Evolutionary conservation across 2,888 invertebrate genomes (phyloP).

Genomic region (Apocheima hispidaria): DNA sequence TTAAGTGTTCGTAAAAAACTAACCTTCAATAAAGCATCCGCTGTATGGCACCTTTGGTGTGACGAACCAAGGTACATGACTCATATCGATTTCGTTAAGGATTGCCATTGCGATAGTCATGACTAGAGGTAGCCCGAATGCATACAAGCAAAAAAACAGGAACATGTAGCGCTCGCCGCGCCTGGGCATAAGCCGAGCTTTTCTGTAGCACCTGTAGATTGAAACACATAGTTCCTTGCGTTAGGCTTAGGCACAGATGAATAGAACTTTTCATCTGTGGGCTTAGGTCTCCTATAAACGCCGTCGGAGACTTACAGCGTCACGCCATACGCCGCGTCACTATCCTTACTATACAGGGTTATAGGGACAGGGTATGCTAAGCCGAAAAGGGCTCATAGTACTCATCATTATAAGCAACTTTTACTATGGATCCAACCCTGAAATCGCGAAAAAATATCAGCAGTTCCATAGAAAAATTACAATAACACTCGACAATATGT

Average conservation of each 20-base stretch:
- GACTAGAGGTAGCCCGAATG: conserved; percentile 66
- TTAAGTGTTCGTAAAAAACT: conserved; percentile 1
- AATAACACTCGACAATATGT: too few relatives aligned
- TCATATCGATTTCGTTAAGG: conserved; percentile 55
- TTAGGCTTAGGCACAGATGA: background rate
- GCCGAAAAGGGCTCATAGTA: too few relatives aligned
- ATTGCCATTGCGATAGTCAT: conserved; percentile 57
- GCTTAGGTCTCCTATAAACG: too few relatives aligned
- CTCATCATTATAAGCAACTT: too few relatives aligned
- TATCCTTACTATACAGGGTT: too few relatives aligned
- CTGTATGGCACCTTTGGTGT: conserved; percentile 58
- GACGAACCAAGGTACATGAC: conserved; percentile 66
- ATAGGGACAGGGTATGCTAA: too few relatives aligned
- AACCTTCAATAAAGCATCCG: conserved; percentile 73
- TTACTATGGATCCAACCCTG: too few relatives aligned
- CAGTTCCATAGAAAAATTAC: too few relatives aligned
- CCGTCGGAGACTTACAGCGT: too few relatives aligned
- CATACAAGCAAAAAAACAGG: conserved; percentile 69
- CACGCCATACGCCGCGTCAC: too few relatives aligned
- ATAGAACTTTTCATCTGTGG: too few relatives aligned
- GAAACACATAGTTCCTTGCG: background rate
- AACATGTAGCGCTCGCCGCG: conserved; percentile 73
- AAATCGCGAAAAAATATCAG: too few relatives aligned
- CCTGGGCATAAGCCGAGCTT: conserved; percentile 72
- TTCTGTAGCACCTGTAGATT: conserved; percentile 69